Base-by-base conservation (phyloP, 2,888 invertebrate species). In the Caenorhabditis doughertyi region DNA sequence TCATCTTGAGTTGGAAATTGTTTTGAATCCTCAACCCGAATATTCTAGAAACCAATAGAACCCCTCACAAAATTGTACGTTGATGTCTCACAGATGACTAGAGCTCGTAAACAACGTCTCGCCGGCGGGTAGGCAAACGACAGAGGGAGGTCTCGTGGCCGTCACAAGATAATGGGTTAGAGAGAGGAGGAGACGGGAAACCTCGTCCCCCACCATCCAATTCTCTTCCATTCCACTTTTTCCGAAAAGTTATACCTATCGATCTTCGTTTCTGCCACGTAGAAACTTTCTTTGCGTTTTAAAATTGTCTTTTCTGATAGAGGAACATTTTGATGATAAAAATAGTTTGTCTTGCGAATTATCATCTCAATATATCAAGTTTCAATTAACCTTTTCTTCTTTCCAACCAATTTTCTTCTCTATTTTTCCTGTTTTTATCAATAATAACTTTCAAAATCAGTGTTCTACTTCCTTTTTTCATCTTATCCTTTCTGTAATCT, bases 81-180 rank as follows among this genome's bases (percentile, higher is more conserved):
- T 49, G 72, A 42, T 62, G 62, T 60, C 60, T 47, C 49, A 39
- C 39, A 49, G 60, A 72, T 64, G 53, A 73, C 73, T 29, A 32
- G 65, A 67, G 74, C 74, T 55, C 65, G 74, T 74, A 74, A 74
- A 74, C 74, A 74, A 74, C 64, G 16, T 32, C 44, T n/a, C 70
- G 53, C 18, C 58, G 16, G 44, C 27, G 47, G 44, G 44, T 47
- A 23, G 27, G 25, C 32, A 32, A 29, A 13, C 58, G 70, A 29
- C 35, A 32, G 13, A 18, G 47, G 55, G 49, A 29, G 58, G 67
- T 68, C 76, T 47, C 60, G 76, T 76, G 76, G 76, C 76, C 76
- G 67, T 76, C 76, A 76, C 76, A 67, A 76, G 76, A 76, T 67
- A 23, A 47, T 72, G 25, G 13, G 64, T 16, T 3, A n/a, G 23